phyloP scores from a whole-genome alignment of 2,113 vertebrate genomes.

The Thinocorus orbignyianus region DNA sequence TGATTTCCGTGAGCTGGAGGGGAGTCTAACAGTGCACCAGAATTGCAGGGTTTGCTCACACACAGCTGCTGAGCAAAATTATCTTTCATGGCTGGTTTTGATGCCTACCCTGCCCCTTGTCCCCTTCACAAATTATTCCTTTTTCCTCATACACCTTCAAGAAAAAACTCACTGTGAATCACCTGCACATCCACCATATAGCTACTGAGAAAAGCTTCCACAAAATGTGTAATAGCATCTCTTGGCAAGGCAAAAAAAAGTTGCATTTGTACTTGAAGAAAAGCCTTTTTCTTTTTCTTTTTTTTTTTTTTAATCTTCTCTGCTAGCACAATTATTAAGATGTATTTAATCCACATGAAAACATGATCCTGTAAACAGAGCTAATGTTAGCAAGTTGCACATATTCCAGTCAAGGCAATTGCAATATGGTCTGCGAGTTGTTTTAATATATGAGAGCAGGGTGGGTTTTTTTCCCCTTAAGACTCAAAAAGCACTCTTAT shows the following conservation, averaged over 20 bases:
- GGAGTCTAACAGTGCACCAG: not conserved
- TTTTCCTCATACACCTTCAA: not conserved
- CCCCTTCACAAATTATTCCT: not conserved
- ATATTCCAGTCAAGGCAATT: not conserved
- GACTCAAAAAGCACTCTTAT: not conserved
- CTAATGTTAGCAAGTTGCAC: not conserved
- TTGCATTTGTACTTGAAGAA: not conserved
- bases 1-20: not conserved
- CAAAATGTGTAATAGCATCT: not conserved
- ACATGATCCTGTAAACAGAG: not conserved
- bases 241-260: not conserved
- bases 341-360: not conserved
- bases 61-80: not conserved
- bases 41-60: not conserved
- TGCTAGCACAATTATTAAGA: not conserved
- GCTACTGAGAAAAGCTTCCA: not conserved
- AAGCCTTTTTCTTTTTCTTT: rapidly evolving
- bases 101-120: not conserved
- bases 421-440: not conserved
- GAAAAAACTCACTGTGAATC: not conserved
- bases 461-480: rapidly evolving
- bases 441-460: not conserved
- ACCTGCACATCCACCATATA: not conserved
- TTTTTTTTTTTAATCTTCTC: not conserved
- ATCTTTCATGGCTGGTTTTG: not conserved